Evolutionary conservation across 2,888 invertebrate genomes (phyloP).

Genomic region (Drosophila mayaguana): DNA sequence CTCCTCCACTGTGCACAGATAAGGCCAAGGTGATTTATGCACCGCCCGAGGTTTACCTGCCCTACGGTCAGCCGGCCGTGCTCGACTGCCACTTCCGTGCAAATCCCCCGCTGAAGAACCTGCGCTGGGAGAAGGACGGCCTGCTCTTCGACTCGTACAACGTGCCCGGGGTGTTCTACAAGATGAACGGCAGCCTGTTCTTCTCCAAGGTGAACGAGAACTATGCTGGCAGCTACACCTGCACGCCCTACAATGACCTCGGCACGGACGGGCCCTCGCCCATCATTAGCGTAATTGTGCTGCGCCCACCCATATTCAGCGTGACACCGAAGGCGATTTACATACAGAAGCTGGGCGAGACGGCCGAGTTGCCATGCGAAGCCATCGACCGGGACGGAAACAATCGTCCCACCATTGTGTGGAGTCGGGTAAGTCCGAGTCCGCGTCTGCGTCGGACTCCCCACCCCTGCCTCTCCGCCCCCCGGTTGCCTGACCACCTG

Average conservation of each 20-base stretch:
- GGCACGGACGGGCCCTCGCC: conserved; percentile 94
- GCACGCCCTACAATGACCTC: conserved; percentile 95
- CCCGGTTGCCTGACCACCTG: conserved; percentile 9
- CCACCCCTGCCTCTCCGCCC: background rate
- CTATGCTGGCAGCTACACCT: conserved; percentile 95
- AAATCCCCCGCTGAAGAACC: conserved; percentile 94
- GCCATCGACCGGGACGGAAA: conserved; percentile 89
- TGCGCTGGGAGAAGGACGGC: conserved; percentile 97
- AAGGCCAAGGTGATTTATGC: conserved; percentile 96
- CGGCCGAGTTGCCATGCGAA: conserved; percentile 93
- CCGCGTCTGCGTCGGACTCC: background rate
- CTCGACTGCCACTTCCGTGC: conserved; percentile 96
- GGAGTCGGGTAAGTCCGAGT: conserved; percentile 87
- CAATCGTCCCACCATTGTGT: conserved; percentile 88
- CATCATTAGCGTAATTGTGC: conserved; percentile 93
- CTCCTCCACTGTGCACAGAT: conserved; percentile 86
- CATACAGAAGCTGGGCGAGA: conserved; percentile 92
- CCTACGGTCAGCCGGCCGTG: conserved; percentile 92
- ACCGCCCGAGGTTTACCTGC: conserved; percentile 93
- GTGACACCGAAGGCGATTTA: conserved; percentile 93
- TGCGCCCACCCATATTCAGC: conserved; percentile 93
- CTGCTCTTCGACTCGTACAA: conserved; percentile 95
- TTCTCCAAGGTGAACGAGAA: conserved; percentile 93
- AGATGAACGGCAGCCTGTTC: conserved; percentile 93
- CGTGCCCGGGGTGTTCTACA: conserved; percentile 93